Conservation (phyloP, 2,888 invertebrate species). For the Melanotus villosus region DNA sequence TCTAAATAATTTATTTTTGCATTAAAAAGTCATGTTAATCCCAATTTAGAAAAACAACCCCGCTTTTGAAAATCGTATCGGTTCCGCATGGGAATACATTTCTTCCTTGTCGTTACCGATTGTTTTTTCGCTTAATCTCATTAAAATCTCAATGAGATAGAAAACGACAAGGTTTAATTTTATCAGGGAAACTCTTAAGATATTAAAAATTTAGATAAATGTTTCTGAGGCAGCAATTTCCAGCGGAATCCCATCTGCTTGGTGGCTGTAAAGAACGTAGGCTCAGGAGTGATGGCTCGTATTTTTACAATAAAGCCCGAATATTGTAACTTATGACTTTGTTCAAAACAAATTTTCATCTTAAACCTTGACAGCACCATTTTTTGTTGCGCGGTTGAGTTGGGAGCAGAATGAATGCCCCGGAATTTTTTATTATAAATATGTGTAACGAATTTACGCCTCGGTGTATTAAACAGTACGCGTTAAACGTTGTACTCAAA, state of each 20-base stretch:
- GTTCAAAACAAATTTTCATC: conserved; percentile 60
- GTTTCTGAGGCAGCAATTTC: conserved; percentile 38
- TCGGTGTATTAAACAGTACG: not conserved
- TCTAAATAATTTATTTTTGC: not conserved
- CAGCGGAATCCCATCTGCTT: conserved; percentile 43
- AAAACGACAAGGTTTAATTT: conserved; percentile 30
- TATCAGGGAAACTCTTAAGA: conserved; percentile 30
- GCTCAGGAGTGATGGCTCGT: conserved; percentile 43
- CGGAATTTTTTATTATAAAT: conserved; percentile 17
- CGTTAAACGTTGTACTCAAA: too few species aligned
- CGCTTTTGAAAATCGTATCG: not conserved
- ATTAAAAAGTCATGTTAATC: not conserved
- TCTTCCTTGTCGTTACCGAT: not conserved
- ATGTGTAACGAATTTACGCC: not conserved
- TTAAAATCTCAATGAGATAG: conserved; percentile 21
- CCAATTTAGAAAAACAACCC: not conserved
- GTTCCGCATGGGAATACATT: not conserved
- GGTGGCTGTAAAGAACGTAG: conserved; percentile 40
- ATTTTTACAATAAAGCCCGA: conserved; percentile 49
- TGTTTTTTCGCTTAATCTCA: conserved; percentile 10
- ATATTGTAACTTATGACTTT: conserved; percentile 60
- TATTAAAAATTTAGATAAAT: conserved; percentile 43
- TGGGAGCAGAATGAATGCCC: conserved; percentile 11
- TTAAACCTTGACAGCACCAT: conserved; percentile 56
- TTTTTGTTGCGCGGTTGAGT: conserved; percentile 45